phyloP scores from a whole-genome alignment of 2,113 vertebrate species.

The Pachyramphus minor region DNA sequence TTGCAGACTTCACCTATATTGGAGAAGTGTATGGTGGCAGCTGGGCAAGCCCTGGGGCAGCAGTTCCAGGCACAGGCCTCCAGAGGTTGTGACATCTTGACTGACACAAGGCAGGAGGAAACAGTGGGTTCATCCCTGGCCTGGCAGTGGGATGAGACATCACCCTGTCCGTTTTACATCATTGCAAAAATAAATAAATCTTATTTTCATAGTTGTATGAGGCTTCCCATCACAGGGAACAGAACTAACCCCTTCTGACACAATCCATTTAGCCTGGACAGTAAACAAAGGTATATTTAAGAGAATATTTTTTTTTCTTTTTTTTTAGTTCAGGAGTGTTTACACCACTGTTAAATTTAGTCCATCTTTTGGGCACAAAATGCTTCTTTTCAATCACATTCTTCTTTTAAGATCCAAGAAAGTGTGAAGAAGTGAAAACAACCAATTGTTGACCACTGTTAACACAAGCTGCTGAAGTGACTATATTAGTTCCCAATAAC shows the following conservation, averaged over 20 bases:
- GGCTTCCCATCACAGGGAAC: background rate
- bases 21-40: background rate
- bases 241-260: background rate
- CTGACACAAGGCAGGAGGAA: background rate
- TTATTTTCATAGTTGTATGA: background rate
- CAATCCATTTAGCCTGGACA: background rate
- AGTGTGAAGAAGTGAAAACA: background rate
- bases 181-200: background rate
- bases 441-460: background rate
- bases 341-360: background rate
- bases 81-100: background rate
- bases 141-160: background rate
- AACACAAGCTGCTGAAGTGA: background rate
- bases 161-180: background rate
- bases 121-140: background rate
- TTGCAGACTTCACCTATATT: background rate
- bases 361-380: background rate
- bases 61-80: background rate
- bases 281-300: background rate
- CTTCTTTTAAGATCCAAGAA: background rate
- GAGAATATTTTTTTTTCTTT: background rate
- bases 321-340: background rate
- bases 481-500: background rate
- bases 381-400: background rate
- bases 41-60: background rate